Evolutionary conservation across 2,113 vertebrate species (phyloP).

Genomic region (Hemibagrus wyckioides): DNA sequence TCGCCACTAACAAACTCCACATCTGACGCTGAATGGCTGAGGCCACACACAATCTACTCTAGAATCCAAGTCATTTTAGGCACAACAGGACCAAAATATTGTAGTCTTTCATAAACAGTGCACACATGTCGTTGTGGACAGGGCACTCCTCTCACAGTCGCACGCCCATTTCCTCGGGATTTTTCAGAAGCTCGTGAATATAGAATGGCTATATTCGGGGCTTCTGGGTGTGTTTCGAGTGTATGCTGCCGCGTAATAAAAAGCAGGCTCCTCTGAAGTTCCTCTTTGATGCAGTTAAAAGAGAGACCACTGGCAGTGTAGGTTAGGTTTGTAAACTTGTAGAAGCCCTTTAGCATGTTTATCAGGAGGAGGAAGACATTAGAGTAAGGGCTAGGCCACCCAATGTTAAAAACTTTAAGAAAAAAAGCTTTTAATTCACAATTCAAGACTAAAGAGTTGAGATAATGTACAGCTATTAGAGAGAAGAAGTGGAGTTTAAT

Average conservation of each 20-base stretch:
- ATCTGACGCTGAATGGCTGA: not conserved
- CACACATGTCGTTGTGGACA: slow-evolving; percentile 14
- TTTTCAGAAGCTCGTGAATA: slow-evolving; percentile 26
- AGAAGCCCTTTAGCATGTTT: slow-evolving; percentile 56
- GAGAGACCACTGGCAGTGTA: slow-evolving; percentile 49
- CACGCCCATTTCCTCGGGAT: slow-evolving; percentile 21
- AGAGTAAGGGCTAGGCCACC: slow-evolving; percentile 38
- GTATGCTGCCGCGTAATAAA: slow-evolving; percentile 49
- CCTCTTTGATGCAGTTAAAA: slow-evolving; percentile 58
- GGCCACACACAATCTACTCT: slow-evolving; percentile 31
- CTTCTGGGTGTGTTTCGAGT: slow-evolving; percentile 38
- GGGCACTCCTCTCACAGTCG: not conserved
- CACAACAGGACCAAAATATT: slow-evolving; percentile 38
- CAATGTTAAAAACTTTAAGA: not conserved
- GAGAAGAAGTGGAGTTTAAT: not conserved
- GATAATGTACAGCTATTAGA: not conserved
- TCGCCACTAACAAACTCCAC: slow-evolving; percentile 29
- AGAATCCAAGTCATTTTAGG: slow-evolving; percentile 10
- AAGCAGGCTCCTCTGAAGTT: slow-evolving; percentile 50
- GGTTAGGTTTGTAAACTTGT: slow-evolving; percentile 59
- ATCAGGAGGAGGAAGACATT: slow-evolving; percentile 52
- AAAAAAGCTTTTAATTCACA: not conserved
- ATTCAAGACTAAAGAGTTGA: not conserved
- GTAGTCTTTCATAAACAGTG: slow-evolving; percentile 33
- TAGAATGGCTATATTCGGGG: slow-evolving; percentile 3